Percentiles rank a stretch among this genome's conserved stretches.
Conservation (phyloP, 1,140 invertebrate genomes). For the Drosophila carrolli region DNA sequence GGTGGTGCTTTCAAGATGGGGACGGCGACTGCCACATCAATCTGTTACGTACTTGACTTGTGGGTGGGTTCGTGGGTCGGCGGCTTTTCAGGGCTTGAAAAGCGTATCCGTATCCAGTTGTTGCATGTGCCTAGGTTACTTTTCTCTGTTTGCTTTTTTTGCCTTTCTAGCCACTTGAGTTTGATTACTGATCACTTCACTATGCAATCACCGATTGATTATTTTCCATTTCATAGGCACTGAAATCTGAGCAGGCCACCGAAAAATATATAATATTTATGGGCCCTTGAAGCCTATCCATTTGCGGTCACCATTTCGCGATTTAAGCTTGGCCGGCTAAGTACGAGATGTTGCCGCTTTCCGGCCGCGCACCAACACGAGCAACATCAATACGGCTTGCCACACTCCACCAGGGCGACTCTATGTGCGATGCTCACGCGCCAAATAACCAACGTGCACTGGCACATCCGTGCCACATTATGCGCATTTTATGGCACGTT, state of each 20-base stretch:
- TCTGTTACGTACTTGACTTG: constrained; percentile 68
- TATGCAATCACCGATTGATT: constrained; percentile 38
- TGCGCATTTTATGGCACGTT: constrained; percentile 81
- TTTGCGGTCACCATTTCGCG: constrained; percentile 31
- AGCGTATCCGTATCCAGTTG: constrained; percentile 76
- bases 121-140: constrained; percentile 52
- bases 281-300: constrained; percentile 4
- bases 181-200: constrained; percentile 68
- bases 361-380: constrained; percentile 17
- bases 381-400: constrained; percentile 17
- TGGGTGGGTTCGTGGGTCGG: constrained; percentile 29
- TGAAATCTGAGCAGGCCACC: constrained; percentile 1
- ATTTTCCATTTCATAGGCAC: constrained; percentile 3
- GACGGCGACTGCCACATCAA: constrained; percentile 38
- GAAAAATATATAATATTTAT: background rate
- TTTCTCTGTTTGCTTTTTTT: constrained; percentile 5
- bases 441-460: constrained; percentile 83
- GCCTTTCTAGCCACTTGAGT: constrained; percentile 42
- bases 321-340: constrained; percentile 20
- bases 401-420: background rate
- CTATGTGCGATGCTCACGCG: constrained; percentile 53
- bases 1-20: constrained; percentile 3
- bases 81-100: constrained; percentile 47
- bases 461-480: constrained; percentile 80
- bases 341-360: constrained; percentile 31